Evolutionary conservation across 2,888 invertebrate species (phyloP).

Genomic region (Psylliodes chrysocephalus): DNA sequence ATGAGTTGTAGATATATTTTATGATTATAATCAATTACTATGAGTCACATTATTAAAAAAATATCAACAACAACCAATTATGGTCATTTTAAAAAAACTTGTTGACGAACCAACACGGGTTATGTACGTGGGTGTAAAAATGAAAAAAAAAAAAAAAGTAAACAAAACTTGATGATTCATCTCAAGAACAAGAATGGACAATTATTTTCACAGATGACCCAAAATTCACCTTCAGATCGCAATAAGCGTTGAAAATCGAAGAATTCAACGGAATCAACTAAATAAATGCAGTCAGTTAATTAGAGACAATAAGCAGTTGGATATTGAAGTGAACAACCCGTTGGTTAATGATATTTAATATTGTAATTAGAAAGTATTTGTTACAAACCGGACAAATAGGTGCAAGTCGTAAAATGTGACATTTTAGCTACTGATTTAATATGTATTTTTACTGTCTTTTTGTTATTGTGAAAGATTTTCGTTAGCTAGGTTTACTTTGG

Average conservation of each 20-base stretch:
- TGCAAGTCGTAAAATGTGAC: no score
- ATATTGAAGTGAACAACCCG: background rate
- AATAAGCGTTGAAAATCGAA: conserved; percentile 4
- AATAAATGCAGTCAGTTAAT: background rate
- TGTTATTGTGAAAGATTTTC: no score
- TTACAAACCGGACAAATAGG: no score
- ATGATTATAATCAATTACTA: no score
- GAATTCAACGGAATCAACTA: background rate
- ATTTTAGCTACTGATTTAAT: no score
- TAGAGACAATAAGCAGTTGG: background rate
- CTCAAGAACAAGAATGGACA: background rate
- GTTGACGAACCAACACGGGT: background rate
- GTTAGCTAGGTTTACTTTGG: no score
- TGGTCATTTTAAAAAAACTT: background rate
- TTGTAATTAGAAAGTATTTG: no score
- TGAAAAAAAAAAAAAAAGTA: background rate
- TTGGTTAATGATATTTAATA: background rate
- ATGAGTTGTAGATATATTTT: no score
- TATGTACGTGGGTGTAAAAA: background rate
- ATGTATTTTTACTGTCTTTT: no score
- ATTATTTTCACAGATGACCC: background rate
- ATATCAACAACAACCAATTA: no score
- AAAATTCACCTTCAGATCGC: background rate
- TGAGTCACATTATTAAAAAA: no score
- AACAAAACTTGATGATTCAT: background rate